A percentile compares a stretch with the other conserved stretches of the same genome.
These are phyloP conservation scores for Sapajus apella DNA, from an alignment of 2,113 vertebrate species.

Conservation along the genomic window DNA sequence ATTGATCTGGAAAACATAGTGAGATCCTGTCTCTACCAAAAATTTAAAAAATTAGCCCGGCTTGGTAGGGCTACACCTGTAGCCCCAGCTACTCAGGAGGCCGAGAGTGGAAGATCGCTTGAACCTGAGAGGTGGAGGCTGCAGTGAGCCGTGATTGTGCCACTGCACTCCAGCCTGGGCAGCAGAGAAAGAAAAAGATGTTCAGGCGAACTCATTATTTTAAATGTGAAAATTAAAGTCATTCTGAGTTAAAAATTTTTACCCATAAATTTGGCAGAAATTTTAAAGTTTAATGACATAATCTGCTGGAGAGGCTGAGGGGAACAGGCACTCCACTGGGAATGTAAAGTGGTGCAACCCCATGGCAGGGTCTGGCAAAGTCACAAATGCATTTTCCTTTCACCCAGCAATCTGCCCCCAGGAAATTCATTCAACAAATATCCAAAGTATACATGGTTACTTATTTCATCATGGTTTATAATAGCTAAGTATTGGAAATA, in stretches of 20 bases:
- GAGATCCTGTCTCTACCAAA: too few relatives aligned
- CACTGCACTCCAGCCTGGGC: too few relatives aligned
- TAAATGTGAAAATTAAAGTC: neutral
- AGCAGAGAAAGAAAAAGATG: neutral
- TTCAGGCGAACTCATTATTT: neutral
- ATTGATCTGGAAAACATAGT: too few relatives aligned
- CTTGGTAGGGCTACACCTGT: too few relatives aligned
- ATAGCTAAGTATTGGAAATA: neutral
- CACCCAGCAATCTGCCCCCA: neutral
- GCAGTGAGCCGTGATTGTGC: too few relatives aligned
- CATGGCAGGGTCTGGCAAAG: neutral
- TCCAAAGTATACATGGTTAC: neutral
- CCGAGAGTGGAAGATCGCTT: too few relatives aligned
- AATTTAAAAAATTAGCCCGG: too few relatives aligned
- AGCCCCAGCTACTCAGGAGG: too few relatives aligned
- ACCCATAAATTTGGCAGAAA: neutral
- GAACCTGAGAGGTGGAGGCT: too few relatives aligned
- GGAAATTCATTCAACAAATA: neutral
- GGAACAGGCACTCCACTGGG: neutral
- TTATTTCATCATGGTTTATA: neutral
- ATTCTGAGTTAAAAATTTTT: neutral
- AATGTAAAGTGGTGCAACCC: neutral
- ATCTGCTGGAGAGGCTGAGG: neutral
- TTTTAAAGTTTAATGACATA: neutral
- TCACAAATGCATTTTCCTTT: neutral